Conservation (phyloP, 2,797 vertebrate genomes). For the Poecilia velifera region DNA sequence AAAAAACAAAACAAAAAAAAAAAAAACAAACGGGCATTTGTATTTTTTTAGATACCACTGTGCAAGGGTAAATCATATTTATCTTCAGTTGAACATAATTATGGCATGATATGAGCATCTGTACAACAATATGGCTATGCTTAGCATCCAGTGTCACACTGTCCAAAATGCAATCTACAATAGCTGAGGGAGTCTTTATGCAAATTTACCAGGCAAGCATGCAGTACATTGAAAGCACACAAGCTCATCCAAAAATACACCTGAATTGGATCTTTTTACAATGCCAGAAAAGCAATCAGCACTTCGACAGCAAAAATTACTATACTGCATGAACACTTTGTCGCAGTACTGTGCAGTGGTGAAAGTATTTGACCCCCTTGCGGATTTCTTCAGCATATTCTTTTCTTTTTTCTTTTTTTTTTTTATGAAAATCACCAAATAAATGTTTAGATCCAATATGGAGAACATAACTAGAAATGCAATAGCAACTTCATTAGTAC, state of each 20-base stretch:
- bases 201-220: constrained; percentile 28
- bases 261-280: neutral
- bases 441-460: neutral
- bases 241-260: constrained; percentile 1
- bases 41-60: neutral
- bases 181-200: constrained; percentile 5
- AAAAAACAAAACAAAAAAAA: neutral
- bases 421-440: neutral
- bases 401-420: neutral
- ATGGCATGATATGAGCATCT: constrained; percentile 9
- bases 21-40: neutral
- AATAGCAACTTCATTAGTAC: neutral
- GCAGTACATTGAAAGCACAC: constrained; percentile 9
- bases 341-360: constrained; percentile 14
- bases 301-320: constrained; percentile 24
- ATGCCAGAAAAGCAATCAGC: constrained; percentile 29
- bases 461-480: neutral
- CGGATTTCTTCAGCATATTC: neutral
- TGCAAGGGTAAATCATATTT: neutral
- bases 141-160: constrained; percentile 31
- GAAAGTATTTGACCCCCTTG: neutral
- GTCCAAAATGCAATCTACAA: constrained; percentile 18
- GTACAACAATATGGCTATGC: constrained; percentile 40
- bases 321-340: constrained; percentile 37
- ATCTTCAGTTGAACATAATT: neutral